Conservation (phyloP, 2,888 invertebrate genomes). For the Zhuqinia jingwanae region DNA sequence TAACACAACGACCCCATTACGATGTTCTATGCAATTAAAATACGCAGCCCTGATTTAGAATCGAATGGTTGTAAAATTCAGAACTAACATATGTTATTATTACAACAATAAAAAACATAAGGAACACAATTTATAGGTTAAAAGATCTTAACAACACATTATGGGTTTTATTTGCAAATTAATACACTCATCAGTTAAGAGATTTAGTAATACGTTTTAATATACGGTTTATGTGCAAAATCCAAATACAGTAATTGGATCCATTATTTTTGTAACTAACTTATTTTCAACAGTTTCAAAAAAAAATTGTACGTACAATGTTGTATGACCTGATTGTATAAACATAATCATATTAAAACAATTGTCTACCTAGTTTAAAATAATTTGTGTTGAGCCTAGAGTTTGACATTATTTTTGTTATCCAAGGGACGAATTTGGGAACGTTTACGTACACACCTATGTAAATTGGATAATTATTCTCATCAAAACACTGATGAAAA, state of each 20-base stretch:
- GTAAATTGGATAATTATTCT: too few relatives aligned
- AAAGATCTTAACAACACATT: too few relatives aligned
- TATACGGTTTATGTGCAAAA: neutral
- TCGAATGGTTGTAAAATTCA: too few relatives aligned
- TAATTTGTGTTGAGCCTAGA: constrained; percentile 75
- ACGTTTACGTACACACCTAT: constrained; percentile 90
- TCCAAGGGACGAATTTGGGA: constrained; percentile 86
- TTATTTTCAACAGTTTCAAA: neutral
- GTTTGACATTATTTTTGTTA: constrained; percentile 82
- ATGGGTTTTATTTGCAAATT: constrained; percentile 4
- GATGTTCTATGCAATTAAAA: neutral
- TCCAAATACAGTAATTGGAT: neutral
- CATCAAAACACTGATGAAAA: too few relatives aligned
- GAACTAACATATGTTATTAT: too few relatives aligned
- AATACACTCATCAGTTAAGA: constrained; percentile 5
- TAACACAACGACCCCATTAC: too few relatives aligned
- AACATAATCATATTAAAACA: neutral
- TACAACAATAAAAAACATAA: too few relatives aligned
- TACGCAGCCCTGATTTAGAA: neutral
- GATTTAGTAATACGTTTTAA: constrained; percentile 10
- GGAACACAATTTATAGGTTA: too few relatives aligned
- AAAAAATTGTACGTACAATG: neutral
- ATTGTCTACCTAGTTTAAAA: constrained; percentile 16
- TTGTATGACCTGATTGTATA: neutral
- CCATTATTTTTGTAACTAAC: constrained; percentile 26